Conservation (phyloP, 2,797 vertebrate genomes). For the Xiphophorus birchmanni region DNA sequence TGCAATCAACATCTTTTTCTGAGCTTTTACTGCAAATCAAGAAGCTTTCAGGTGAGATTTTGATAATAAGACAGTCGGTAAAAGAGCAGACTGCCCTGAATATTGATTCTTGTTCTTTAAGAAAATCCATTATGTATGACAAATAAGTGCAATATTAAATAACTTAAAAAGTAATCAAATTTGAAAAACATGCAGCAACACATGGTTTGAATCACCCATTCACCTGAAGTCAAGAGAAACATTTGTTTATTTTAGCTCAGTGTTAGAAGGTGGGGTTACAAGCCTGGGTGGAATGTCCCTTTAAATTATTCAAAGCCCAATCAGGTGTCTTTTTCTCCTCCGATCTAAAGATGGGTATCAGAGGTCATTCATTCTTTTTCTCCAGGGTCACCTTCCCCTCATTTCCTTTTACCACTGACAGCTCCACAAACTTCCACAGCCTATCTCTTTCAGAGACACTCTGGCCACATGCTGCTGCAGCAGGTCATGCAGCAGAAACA, state of each 20-base stretch:
- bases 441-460: constrained; percentile 73
- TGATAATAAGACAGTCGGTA: constrained; percentile 18
- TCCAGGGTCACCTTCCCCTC: constrained; percentile 88
- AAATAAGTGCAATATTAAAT: constrained; percentile 54
- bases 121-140: constrained; percentile 49
- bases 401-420: constrained; percentile 63
- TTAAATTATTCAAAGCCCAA: constrained; percentile 85
- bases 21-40: not conserved
- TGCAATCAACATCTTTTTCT: not conserved
- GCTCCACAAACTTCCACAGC: constrained; percentile 67
- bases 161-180: constrained; percentile 54
- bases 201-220: constrained; percentile 64
- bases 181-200: constrained; percentile 39
- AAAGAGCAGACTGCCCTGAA: constrained; percentile 38
- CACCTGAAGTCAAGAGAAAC: constrained; percentile 74
- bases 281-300: constrained; percentile 80
- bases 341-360: constrained; percentile 91
- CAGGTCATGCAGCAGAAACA: constrained; percentile 56
- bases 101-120: constrained; percentile 28
- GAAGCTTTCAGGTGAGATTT: not conserved
- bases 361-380: constrained; percentile 88
- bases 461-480: constrained; percentile 62
- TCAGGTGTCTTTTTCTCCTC: constrained; percentile 82
- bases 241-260: constrained; percentile 75
- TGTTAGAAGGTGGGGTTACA: constrained; percentile 69